Evolutionary conservation across 1,140 invertebrate species (phyloP).

Genomic region (Parapsyche elsis): DNA sequence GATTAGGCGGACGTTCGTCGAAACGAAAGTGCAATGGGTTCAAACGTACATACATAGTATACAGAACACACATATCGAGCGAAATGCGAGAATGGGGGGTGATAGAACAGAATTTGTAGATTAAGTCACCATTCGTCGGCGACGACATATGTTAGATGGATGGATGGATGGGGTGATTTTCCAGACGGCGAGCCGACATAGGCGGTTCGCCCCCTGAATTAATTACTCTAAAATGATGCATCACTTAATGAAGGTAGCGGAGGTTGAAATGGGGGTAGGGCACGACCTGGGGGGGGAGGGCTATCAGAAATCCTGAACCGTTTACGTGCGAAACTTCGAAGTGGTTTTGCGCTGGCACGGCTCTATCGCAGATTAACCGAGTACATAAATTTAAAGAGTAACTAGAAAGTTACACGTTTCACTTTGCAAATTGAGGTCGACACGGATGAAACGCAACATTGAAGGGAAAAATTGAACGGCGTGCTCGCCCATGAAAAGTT

Average conservation of each 20-base stretch:
- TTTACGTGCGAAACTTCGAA: background rate
- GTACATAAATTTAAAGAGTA: too few relatives aligned
- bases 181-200: background rate
- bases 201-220: slow-evolving; percentile 19
- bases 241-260: slow-evolving; percentile 28
- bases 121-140: background rate
- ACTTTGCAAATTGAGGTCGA: too few relatives aligned
- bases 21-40: too few relatives aligned
- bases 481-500: background rate
- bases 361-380: too few relatives aligned
- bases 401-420: too few relatives aligned
- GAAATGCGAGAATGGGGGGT: too few relatives aligned
- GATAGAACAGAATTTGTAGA: background rate
- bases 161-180: slow-evolving; percentile 38
- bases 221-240: slow-evolving; percentile 40
- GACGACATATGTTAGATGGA: background rate
- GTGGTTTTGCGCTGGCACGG: too few relatives aligned
- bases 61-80: too few relatives aligned
- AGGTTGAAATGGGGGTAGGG: too few relatives aligned
- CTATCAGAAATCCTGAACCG: background rate
- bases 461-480: background rate
- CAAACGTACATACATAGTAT: too few relatives aligned
- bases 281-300: background rate
- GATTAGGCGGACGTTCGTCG: too few relatives aligned
- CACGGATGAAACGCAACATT: background rate